These are phyloP conservation scores for Pantala flavescens DNA, from an alignment of 1,140 invertebrate genomes.

Conservation along the genomic window DNA sequence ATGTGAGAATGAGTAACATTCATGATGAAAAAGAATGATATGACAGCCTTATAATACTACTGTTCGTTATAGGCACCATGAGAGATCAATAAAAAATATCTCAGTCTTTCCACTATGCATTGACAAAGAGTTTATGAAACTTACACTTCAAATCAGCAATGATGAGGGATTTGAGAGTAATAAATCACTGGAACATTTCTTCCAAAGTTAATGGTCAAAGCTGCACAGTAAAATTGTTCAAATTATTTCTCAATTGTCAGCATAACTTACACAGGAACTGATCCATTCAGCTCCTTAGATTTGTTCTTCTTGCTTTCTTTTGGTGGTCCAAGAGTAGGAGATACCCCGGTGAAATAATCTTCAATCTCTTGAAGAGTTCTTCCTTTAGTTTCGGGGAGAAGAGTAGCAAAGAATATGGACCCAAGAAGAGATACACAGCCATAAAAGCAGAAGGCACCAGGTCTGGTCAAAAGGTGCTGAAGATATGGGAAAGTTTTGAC, in stretches of 20 bases:
- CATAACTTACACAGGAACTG: background rate
- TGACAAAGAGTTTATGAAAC: too few relatives aligned
- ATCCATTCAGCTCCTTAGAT: background rate
- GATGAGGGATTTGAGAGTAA: too few relatives aligned
- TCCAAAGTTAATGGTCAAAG: too few relatives aligned
- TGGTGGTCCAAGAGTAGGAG: conserved; percentile 27
- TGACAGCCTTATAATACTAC: too few relatives aligned
- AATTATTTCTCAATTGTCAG: background rate
- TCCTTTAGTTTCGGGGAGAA: conserved; percentile 71
- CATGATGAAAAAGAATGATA: too few relatives aligned
- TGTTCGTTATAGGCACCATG: background rate
- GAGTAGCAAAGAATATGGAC: conserved; percentile 47
- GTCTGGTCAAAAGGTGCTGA: conserved; percentile 37
- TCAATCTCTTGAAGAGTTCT: conserved; percentile 66
- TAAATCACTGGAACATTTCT: too few relatives aligned
- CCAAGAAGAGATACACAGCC: conserved; percentile 40
- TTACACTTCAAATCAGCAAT: too few relatives aligned
- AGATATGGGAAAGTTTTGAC: conserved; percentile 55
- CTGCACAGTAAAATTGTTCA: background rate
- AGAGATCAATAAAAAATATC: background rate
- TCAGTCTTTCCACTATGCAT: background rate
- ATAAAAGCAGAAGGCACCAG: conserved; percentile 52
- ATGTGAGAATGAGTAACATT: too few relatives aligned
- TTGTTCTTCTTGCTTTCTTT: background rate
- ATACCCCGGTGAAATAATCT: conserved; percentile 50